A percentile compares a stretch with the other conserved stretches of the same genome.
phyloP scores from a whole-genome alignment of 2,888 invertebrate species.

The Slavum lentiscoides region DNA sequence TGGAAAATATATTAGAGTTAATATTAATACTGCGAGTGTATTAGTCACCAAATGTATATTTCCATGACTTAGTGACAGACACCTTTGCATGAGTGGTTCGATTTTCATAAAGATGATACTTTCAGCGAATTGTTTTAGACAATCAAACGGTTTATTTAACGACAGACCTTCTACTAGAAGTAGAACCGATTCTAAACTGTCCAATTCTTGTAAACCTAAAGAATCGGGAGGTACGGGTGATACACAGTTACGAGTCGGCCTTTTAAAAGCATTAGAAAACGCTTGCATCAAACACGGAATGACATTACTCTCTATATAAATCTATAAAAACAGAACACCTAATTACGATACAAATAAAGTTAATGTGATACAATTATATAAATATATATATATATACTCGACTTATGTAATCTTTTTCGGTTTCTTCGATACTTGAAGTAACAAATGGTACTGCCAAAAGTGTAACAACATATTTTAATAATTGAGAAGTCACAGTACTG shows the following conservation, averaged over 20 bases:
- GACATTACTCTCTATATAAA: constrained; percentile 42
- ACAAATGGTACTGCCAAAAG: constrained; percentile 70
- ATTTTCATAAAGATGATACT: constrained; percentile 30
- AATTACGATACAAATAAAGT: neutral
- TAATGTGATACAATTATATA: neutral
- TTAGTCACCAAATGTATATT: constrained; percentile 35
- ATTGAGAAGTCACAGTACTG: constrained; percentile 67
- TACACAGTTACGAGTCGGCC: constrained; percentile 32
- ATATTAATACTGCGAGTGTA: constrained; percentile 46
- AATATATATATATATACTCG: constrained; percentile 39
- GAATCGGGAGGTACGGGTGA: constrained; percentile 36
- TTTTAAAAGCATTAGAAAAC: constrained; percentile 40
- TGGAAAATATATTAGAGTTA: constrained; percentile 61
- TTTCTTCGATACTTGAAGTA: constrained; percentile 61
- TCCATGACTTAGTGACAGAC: constrained; percentile 38
- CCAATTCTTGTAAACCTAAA: constrained; percentile 31
- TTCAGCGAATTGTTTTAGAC: constrained; percentile 36
- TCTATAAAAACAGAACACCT: constrained; percentile 11
- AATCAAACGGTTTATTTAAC: constrained; percentile 42
- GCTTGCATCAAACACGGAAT: constrained; percentile 40
- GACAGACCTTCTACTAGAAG: constrained; percentile 43
- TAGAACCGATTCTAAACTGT: constrained; percentile 31
- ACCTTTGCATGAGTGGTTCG: constrained; percentile 32
- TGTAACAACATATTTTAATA: constrained; percentile 68
- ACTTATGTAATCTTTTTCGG: constrained; percentile 62